A percentile compares a stretch with the other conserved stretches of the same genome.
phyloP scores from a whole-genome alignment of 2,113 vertebrate species.

The Pelvicachromis taeniatus region DNA sequence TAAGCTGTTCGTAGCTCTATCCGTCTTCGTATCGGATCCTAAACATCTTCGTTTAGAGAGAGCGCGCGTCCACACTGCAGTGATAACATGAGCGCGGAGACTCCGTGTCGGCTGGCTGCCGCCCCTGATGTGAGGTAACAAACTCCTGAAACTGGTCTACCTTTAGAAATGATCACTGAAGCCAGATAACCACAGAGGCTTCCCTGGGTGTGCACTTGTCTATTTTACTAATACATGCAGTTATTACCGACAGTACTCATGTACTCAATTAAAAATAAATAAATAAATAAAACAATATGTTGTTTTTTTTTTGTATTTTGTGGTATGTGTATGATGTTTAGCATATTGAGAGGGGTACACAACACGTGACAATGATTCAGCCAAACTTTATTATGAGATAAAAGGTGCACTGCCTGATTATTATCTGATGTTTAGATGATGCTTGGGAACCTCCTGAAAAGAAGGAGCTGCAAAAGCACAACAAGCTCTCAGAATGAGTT shows the following conservation, averaged over 20 bases:
- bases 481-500: neutral
- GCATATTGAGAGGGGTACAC: neutral
- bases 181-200: neutral
- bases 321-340: neutral
- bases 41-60: neutral
- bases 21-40: neutral
- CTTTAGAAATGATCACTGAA: neutral
- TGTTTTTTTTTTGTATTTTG: fast-evolving
- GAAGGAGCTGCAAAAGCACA: neutral
- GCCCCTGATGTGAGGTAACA: neutral
- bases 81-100: neutral
- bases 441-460: neutral
- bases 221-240: neutral
- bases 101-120: neutral
- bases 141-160: neutral
- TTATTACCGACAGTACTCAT: neutral
- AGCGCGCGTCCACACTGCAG: neutral
- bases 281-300: too few relatives aligned
- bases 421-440: neutral
- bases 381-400: neutral
- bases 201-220: neutral
- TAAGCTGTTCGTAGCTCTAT: neutral
- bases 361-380: neutral
- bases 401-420: neutral
- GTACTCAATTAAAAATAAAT: too few relatives aligned